These are phyloP conservation scores for Amphipyra tragopoginis DNA, from an alignment of 2,888 invertebrate genomes.

Conservation along the genomic window DNA sequence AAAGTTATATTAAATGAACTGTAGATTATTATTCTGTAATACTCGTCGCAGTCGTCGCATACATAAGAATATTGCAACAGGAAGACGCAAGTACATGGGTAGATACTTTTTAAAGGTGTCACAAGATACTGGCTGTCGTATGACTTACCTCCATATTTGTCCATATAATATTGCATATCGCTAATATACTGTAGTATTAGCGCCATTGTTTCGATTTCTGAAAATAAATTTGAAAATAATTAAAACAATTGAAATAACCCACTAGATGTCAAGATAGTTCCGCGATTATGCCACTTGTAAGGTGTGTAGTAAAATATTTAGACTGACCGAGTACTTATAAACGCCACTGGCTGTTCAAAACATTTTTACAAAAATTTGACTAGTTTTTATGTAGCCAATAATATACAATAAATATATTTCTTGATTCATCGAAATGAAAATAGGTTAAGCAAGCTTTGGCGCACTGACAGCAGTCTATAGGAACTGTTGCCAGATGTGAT, in stretches of 20 bases:
- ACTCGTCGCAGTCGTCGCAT: background rate
- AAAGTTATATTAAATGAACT: background rate
- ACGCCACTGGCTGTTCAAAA: slow-evolving; percentile 35
- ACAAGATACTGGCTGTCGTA: slow-evolving; percentile 22
- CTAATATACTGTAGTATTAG: slow-evolving; percentile 95
- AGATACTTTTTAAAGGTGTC: background rate
- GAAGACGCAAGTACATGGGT: slow-evolving; percentile 14
- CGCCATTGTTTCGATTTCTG: slow-evolving; percentile 92
- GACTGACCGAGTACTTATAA: slow-evolving; percentile 27
- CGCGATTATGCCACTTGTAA: slow-evolving; percentile 21
- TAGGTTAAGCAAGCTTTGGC: slow-evolving; percentile 63
- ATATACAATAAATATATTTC: slow-evolving; percentile 35
- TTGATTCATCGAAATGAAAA: slow-evolving; percentile 46
- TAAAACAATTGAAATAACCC: slow-evolving; percentile 61
- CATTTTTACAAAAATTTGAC: slow-evolving; percentile 25
- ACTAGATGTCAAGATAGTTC: slow-evolving; percentile 47
- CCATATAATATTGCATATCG: slow-evolving; percentile 94
- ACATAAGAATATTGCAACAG: background rate
- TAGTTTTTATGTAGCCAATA: slow-evolving; percentile 27
- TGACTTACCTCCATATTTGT: slow-evolving; percentile 95
- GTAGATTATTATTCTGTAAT: background rate
- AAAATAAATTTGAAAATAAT: slow-evolving; percentile 69
- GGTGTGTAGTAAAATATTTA: slow-evolving; percentile 17
- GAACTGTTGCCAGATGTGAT: no score
- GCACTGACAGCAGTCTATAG: slow-evolving; percentile 48